Evolutionary conservation across 2,797 vertebrate genomes (phyloP).

Genomic region (Anabas testudineus): DNA sequence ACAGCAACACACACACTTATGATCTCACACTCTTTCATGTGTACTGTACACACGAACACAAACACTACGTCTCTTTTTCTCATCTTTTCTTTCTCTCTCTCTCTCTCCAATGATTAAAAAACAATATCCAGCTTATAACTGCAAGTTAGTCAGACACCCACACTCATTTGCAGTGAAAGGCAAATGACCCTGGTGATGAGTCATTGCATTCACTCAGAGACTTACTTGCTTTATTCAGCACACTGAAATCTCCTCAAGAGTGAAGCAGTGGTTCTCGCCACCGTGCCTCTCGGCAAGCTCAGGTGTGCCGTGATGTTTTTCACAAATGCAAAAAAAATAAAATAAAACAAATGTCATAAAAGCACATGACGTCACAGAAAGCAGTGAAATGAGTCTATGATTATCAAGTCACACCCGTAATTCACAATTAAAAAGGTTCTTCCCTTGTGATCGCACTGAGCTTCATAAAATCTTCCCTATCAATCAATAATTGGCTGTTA

Average conservation of each 20-base stretch:
- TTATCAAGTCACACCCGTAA: constrained; percentile 18
- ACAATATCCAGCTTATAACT: constrained; percentile 85
- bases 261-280: constrained; percentile 57
- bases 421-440: constrained; percentile 13
- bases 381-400: constrained; percentile 29
- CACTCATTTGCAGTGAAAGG: constrained; percentile 87
- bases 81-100: constrained; percentile 31
- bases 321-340: constrained; percentile 21
- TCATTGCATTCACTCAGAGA: constrained; percentile 82
- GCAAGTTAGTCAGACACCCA: constrained; percentile 86
- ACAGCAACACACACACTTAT: constrained; percentile 24
- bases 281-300: constrained; percentile 57
- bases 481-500: constrained; percentile 30
- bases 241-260: constrained; percentile 69
- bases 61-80: constrained; percentile 45
- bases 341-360: constrained; percentile 41
- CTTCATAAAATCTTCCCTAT: constrained; percentile 25
- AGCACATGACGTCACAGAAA: constrained; percentile 40
- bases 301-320: constrained; percentile 60
- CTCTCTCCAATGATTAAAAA: constrained; percentile 80
- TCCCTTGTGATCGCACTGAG: background rate
- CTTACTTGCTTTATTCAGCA: constrained; percentile 77
- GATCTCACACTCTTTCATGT: constrained; percentile 26
- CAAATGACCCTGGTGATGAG: constrained; percentile 87
- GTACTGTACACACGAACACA: constrained; percentile 32